A percentile compares a stretch with the other conserved stretches of the same genome.
These are phyloP conservation scores for Cistogaster globosa DNA, from an alignment of 2,888 invertebrate species.

Conservation along the genomic window DNA sequence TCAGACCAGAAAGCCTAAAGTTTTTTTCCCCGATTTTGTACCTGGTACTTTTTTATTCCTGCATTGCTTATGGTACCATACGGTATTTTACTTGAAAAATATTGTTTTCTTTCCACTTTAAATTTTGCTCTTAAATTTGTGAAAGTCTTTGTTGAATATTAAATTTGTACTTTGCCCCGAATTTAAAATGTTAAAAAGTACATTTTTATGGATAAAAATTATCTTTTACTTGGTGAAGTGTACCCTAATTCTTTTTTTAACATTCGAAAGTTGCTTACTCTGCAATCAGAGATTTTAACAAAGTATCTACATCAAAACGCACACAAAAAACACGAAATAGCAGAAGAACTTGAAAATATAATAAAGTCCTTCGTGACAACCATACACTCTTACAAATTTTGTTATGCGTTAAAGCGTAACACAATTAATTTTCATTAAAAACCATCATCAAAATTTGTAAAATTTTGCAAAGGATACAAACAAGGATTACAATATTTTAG, in stretches of 20 bases:
- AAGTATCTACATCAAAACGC: background rate
- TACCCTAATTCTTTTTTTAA: background rate
- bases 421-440: slow-evolving; percentile 45
- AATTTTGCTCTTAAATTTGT: too few relatives aligned
- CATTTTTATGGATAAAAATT: too few relatives aligned
- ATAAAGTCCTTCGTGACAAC: background rate
- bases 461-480: slow-evolving; percentile 12
- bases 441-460: background rate
- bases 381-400: background rate
- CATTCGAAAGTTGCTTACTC: slow-evolving; percentile 1
- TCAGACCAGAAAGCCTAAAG: too few relatives aligned
- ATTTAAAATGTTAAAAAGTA: too few relatives aligned
- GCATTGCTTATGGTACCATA: too few relatives aligned
- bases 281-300: slow-evolving; percentile 29
- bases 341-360: background rate
- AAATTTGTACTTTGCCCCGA: too few relatives aligned
- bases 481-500: slow-evolving; percentile 2
- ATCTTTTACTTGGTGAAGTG: background rate
- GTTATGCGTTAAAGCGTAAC: slow-evolving; percentile 47
- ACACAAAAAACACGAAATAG: background rate
- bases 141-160: too few relatives aligned
- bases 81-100: too few relatives aligned
- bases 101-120: too few relatives aligned
- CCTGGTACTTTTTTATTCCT: too few relatives aligned
- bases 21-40: too few relatives aligned